Base-by-base conservation (phyloP, 2,888 invertebrate species). In the Hermaeophaga mercurialis region DNA sequence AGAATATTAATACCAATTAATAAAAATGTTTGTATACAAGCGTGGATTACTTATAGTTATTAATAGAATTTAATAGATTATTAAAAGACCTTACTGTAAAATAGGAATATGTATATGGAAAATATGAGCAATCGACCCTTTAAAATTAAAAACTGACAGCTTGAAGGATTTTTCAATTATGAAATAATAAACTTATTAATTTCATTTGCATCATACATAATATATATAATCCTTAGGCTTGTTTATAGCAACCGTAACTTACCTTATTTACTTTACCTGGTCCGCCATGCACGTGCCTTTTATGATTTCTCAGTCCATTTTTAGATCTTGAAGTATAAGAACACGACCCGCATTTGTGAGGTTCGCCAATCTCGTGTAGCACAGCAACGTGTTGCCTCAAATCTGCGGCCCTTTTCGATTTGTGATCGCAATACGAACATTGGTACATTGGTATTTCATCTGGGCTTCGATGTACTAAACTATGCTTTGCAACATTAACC, bases 391-490 rank as follows among this genome's bases (percentile, higher is more conserved):
- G 64, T 26, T 55, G 47, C 6, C 54, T 52, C 1, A 62, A 26
- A 28, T 61, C 56, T n/a, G 33, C 43, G 31, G 53, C 53, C 7
- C 58, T 50, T 31, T 58, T 62, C 19, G 60, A 46, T 24, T 55
- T 43, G 45, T 61, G 60, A n/a, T 52, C 38, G 18, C 64, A 64
- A 28, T 56, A 26, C 12, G 22, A 9, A 39, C 64, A 64, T 4
- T 47, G 38, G 48, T 56, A 58, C 26, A 58, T 58, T 3, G 36
- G 36, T 1, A 60, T 26, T 18, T 64, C 64, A 11, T 59, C 54
- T 1, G 55, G 56, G 17, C 45, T 48, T 28, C 56, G 58, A 26
- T 64, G 64, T 6, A 59, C 50, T 1, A 60, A 17, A 1, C 17
- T 45, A 46, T 64, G 64, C 28, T 54, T 56, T 4, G 14, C 39